Percentiles rank a stretch among this genome's conserved stretches.
Conservation (phyloP, 2,888 invertebrate species). For the Perizoma affinitatum region DNA sequence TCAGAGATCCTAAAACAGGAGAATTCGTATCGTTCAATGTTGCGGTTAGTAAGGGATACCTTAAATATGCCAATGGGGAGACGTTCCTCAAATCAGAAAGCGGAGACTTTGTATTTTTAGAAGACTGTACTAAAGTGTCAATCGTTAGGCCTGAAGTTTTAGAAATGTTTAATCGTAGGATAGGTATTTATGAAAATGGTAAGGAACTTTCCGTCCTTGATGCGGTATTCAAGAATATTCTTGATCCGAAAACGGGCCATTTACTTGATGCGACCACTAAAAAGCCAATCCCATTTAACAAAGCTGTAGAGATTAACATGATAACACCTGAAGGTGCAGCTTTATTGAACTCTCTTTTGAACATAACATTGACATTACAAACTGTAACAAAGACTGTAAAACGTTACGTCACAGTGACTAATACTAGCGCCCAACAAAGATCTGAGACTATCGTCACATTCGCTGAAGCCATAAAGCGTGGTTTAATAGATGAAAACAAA, state of each 20-base stretch:
- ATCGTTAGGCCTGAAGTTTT: constrained; percentile 93
- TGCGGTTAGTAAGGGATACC: constrained; percentile 89
- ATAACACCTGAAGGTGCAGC: constrained; percentile 95
- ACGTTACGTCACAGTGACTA: constrained; percentile 90
- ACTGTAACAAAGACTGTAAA: constrained; percentile 94
- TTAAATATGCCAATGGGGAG: constrained; percentile 89
- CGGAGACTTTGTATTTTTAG: constrained; percentile 90
- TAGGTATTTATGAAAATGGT: constrained; percentile 91
- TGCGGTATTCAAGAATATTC: constrained; percentile 92
- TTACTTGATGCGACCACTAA: constrained; percentile 89
- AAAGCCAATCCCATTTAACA: constrained; percentile 90
- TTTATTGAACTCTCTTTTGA: constrained; percentile 91
- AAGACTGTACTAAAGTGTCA: constrained; percentile 91
- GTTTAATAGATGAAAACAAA: constrained; percentile 91
- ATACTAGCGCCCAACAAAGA: constrained; percentile 84
- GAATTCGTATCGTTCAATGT: constrained; percentile 93
- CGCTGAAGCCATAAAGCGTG: constrained; percentile 90
- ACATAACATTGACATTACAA: constrained; percentile 94
- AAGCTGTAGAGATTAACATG: constrained; percentile 92
- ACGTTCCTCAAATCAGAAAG: constrained; percentile 89
- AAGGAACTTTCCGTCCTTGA: constrained; percentile 93
- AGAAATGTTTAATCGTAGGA: constrained; percentile 92
- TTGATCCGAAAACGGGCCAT: constrained; percentile 95
- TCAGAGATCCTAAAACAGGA: constrained; percentile 91
- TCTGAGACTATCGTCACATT: constrained; percentile 87